These are phyloP conservation scores for Deladenus siricidicola DNA, from an alignment of 2,888 invertebrate species.

Conservation along the genomic window DNA sequence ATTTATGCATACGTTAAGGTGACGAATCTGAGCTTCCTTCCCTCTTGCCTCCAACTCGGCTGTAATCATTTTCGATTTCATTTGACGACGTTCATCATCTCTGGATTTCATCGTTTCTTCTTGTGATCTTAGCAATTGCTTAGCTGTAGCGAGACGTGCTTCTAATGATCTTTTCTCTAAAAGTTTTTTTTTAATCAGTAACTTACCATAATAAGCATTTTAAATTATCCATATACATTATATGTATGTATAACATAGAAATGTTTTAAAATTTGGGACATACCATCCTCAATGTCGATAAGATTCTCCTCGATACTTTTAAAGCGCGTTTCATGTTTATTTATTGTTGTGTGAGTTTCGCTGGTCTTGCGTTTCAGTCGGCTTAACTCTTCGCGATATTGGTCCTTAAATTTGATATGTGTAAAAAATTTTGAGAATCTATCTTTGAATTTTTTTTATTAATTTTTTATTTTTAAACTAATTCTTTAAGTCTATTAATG, in stretches of 20 bases:
- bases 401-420: constrained; percentile 33
- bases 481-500: too few species aligned
- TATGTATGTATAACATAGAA: too few species aligned
- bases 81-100: constrained; percentile 49
- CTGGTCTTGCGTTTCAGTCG: constrained; percentile 50
- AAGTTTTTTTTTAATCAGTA: too few species aligned
- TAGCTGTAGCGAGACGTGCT: constrained; percentile 43
- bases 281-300: constrained; percentile 47
- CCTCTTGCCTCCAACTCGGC: constrained; percentile 51
- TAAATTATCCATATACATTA: too few species aligned
- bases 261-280: too few species aligned
- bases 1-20: constrained; percentile 37
- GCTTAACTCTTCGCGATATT: constrained; percentile 48
- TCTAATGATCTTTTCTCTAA: constrained; percentile 49
- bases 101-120: constrained; percentile 50
- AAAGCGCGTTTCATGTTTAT: constrained; percentile 46
- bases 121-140: constrained; percentile 47
- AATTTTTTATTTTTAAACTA: too few species aligned
- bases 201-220: too few species aligned
- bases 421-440: background rate
- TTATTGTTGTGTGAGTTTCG: constrained; percentile 45
- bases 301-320: constrained; percentile 50
- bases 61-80: constrained; percentile 52
- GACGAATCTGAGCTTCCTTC: constrained; percentile 51
- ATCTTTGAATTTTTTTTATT: too few species aligned